Conservation (phyloP, 2,113 vertebrate genomes). For the Pardalotus punctatus region DNA sequence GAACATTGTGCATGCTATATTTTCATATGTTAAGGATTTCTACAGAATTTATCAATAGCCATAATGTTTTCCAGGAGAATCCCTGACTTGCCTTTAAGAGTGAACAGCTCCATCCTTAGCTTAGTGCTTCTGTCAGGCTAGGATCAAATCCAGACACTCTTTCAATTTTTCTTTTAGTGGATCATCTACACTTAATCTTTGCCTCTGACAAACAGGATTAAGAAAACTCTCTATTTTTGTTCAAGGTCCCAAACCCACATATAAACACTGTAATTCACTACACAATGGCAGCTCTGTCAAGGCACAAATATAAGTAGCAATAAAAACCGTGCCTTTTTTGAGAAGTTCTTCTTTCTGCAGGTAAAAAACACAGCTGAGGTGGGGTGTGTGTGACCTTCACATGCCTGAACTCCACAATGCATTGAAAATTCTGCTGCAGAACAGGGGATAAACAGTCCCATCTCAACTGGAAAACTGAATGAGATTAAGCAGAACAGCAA, state of each 20-base stretch:
- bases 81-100: slow-evolving; percentile 18
- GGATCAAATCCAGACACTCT: slow-evolving; percentile 14
- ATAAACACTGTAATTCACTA: slow-evolving; percentile 53
- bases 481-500: neutral
- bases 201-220: slow-evolving; percentile 44
- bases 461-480: neutral
- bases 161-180: slow-evolving; percentile 11
- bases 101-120: neutral
- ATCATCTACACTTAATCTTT: neutral
- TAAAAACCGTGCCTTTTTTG: neutral
- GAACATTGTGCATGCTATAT: neutral
- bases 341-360: neutral
- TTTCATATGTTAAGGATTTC: slow-evolving; percentile 8
- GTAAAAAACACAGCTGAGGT: neutral
- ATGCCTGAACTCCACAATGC: neutral
- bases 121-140: slow-evolving; percentile 38
- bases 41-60: neutral
- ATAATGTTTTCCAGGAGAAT: slow-evolving; percentile 62
- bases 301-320: neutral
- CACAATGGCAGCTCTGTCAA: neutral
- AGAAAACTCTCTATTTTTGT: slow-evolving; percentile 40
- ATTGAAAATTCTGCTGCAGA: neutral
- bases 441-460: neutral
- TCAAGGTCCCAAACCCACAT: neutral
- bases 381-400: neutral